phyloP scores from a whole-genome alignment of 2,888 invertebrate genomes.

The Hirtodrosophila cameraria region DNA sequence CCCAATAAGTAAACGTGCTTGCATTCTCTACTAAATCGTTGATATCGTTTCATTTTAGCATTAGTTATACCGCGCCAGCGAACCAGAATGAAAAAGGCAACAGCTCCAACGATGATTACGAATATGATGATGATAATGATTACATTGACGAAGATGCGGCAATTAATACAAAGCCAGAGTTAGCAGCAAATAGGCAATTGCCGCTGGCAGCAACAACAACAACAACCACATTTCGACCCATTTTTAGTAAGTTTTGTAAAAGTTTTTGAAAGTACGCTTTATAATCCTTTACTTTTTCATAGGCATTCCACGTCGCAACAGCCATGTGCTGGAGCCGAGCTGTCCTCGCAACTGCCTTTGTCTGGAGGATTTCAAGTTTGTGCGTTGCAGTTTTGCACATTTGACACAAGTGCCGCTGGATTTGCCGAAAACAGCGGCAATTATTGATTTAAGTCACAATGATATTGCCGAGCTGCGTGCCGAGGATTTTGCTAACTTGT shows the following conservation, averaged over 20 bases:
- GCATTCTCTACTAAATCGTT: constrained; percentile 2
- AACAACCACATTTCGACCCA: constrained; percentile 66
- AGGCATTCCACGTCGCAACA: constrained; percentile 80
- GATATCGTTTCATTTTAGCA: constrained; percentile 60
- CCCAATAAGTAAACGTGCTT: constrained; percentile 16
- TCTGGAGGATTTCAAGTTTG: constrained; percentile 76
- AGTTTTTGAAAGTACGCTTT: background rate
- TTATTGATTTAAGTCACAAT: constrained; percentile 83
- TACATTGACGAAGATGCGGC: constrained; percentile 57
- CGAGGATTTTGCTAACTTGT: constrained; percentile 77
- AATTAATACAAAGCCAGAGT: constrained; percentile 37
- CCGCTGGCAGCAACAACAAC: constrained; percentile 59
- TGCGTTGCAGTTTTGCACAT: constrained; percentile 85
- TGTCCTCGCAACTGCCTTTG: constrained; percentile 82
- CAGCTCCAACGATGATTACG: constrained; percentile 50
- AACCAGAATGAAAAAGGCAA: constrained; percentile 50
- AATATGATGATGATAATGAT: constrained; percentile 67
- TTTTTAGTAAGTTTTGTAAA: constrained; percentile 62
- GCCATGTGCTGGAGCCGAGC: constrained; percentile 77
- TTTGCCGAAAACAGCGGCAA: constrained; percentile 78
- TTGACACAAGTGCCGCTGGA: constrained; percentile 85
- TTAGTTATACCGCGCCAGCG: constrained; percentile 71
- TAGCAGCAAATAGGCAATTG: constrained; percentile 58
- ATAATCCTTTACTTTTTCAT: background rate
- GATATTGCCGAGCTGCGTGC: constrained; percentile 75